Percentiles rank a stretch among this genome's conserved stretches.
These are phyloP conservation scores for Pseudotriccus pelzelni DNA, from an alignment of 2,797 vertebrate genomes.

Conservation along the genomic window DNA sequence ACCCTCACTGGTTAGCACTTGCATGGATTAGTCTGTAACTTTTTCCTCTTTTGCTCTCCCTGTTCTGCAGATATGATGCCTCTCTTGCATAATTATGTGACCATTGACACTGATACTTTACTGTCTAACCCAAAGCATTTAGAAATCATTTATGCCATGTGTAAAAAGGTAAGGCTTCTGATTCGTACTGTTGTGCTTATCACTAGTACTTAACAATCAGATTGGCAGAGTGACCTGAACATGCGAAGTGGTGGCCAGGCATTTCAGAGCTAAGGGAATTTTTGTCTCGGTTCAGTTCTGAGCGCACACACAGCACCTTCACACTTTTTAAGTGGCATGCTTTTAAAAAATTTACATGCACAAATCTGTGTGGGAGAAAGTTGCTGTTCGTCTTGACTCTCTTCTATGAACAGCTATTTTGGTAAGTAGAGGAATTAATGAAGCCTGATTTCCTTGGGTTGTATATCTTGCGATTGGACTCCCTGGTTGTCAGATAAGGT, in stretches of 20 bases:
- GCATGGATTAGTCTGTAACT: background rate
- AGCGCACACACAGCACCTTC: background rate
- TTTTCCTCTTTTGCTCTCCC: background rate
- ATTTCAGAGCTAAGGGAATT: background rate
- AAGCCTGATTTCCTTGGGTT: background rate
- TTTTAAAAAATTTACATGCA: background rate
- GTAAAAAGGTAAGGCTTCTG: slow-evolving; percentile 88
- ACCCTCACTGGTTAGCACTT: background rate
- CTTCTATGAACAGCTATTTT: slow-evolving; percentile 17
- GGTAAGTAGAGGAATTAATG: slow-evolving; percentile 32
- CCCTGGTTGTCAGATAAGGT: background rate
- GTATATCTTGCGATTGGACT: background rate
- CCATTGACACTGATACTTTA: slow-evolving; percentile 91
- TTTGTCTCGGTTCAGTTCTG: background rate
- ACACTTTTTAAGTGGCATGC: background rate
- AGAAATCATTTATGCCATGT: slow-evolving; percentile 96
- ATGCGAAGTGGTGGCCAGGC: background rate
- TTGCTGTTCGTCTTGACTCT: background rate
- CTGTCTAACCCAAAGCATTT: slow-evolving; percentile 92
- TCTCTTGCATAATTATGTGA: slow-evolving; percentile 96
- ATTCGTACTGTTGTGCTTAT: background rate
- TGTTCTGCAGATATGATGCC: slow-evolving; percentile 94
- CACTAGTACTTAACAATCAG: background rate
- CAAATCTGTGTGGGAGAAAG: slow-evolving; percentile 22
- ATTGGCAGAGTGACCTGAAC: background rate